Evolutionary conservation across 1,140 invertebrate species (phyloP).

Genomic region (Palaemon carinicauda): DNA sequence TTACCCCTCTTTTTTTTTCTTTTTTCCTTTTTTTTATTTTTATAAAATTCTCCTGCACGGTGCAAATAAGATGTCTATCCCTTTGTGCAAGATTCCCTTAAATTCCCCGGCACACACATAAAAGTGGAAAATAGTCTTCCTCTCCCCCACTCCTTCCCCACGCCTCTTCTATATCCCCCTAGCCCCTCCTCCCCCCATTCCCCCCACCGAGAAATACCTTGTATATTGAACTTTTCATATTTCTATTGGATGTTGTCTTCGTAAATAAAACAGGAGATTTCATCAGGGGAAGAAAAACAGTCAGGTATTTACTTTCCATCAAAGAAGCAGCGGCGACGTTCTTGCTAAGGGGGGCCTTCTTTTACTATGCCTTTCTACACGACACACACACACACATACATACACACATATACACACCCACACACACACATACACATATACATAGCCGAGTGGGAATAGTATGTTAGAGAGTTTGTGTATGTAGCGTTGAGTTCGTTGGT

Average conservation of each 20-base stretch:
- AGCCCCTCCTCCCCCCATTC: background rate
- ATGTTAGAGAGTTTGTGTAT: too few relatives aligned
- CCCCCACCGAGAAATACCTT: background rate
- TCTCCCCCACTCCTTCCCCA: background rate
- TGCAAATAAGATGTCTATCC: background rate
- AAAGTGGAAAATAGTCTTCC: too few relatives aligned
- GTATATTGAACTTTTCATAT: slow-evolving; percentile 42
- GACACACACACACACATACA: background rate
- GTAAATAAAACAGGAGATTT: slow-evolving; percentile 49
- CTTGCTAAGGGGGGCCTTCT: slow-evolving; percentile 25
- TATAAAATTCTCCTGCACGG: background rate
- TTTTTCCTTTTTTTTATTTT: background rate
- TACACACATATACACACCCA: too few relatives aligned
- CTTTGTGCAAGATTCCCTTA: background rate
- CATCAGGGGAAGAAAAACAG: slow-evolving; percentile 44
- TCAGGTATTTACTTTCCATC: slow-evolving; percentile 48
- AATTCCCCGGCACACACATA: too few relatives aligned
- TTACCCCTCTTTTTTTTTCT: too few relatives aligned
- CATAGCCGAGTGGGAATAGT: too few relatives aligned
- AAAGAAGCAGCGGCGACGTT: slow-evolving; percentile 22
- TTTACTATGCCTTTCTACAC: background rate
- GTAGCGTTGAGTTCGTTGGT: too few relatives aligned
- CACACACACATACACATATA: too few relatives aligned
- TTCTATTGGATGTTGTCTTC: slow-evolving; percentile 47
- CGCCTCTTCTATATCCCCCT: background rate